These are phyloP conservation scores for Eurytemora carolleeae DNA, from an alignment of 1,140 invertebrate genomes.

Conservation along the genomic window DNA sequence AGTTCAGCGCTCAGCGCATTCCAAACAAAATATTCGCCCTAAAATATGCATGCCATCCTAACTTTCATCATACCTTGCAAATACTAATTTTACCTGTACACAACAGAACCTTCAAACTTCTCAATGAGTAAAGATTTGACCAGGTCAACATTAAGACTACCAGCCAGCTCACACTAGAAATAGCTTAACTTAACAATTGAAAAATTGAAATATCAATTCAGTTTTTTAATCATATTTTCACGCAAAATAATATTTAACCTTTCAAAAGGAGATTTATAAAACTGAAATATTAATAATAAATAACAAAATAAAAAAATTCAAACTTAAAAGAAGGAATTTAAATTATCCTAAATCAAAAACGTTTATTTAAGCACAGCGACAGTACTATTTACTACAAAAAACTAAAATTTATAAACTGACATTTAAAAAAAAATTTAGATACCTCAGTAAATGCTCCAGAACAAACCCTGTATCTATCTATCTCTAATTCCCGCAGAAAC, in stretches of 20 bases:
- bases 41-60: too few species aligned
- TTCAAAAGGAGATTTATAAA: neutral
- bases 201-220: neutral
- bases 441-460: neutral
- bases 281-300: neutral
- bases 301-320: neutral
- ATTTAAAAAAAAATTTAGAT: neutral
- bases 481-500: neutral
- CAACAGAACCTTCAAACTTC: neutral
- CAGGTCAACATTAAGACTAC: neutral
- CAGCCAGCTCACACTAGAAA: neutral
- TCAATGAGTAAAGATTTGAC: neutral
- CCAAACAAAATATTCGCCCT: too few species aligned
- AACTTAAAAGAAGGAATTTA: neutral
- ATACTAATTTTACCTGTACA: neutral
- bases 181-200: neutral
- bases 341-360: neutral
- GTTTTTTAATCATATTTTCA: neutral
- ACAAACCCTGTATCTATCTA: neutral
- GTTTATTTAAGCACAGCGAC: neutral
- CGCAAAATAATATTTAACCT: neutral
- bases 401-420: too few species aligned
- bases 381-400: too few species aligned
- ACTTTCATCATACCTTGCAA: too few species aligned
- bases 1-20: too few species aligned